These are phyloP conservation scores for Tauraco erythrolophus DNA, from an alignment of 2,113 vertebrate genomes.

Conservation along the genomic window DNA sequence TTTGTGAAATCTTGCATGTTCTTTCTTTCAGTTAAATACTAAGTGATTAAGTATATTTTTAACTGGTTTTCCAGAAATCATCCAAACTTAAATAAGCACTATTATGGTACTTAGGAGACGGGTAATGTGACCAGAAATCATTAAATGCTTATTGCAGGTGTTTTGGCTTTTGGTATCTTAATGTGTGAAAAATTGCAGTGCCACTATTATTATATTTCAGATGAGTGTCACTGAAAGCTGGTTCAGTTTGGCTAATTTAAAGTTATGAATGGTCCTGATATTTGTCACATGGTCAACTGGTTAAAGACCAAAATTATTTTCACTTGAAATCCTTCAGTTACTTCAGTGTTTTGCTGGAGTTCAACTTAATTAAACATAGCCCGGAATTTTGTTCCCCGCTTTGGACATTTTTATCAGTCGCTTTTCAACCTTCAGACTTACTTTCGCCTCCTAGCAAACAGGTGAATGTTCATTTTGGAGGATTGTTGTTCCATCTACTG, in stretches of 20 bases:
- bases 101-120: not conserved
- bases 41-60: not conserved
- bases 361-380: not conserved
- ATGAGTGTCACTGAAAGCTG: not conserved
- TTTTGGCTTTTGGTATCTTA: not conserved
- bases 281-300: not conserved
- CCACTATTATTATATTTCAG: not conserved
- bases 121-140: not conserved
- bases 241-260: not conserved
- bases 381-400: not conserved
- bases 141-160: not conserved
- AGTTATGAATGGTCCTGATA: not conserved
- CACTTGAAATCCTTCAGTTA: not conserved
- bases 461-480: not conserved
- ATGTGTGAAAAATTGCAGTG: not conserved
- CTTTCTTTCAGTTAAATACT: not conserved
- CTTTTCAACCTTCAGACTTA: not conserved
- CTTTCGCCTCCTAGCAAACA: not conserved
- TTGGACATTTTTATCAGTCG: not conserved
- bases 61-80: not conserved
- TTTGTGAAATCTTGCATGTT: not conserved
- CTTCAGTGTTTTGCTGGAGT: not conserved
- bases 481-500: not conserved
- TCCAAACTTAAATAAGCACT: not conserved
- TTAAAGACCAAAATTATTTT: not conserved